A percentile compares a stretch with the other conserved stretches of the same genome.
Evolutionary conservation across 2,888 invertebrate species (phyloP).

Genomic region (Scaptomyza cyrtandrae): DNA sequence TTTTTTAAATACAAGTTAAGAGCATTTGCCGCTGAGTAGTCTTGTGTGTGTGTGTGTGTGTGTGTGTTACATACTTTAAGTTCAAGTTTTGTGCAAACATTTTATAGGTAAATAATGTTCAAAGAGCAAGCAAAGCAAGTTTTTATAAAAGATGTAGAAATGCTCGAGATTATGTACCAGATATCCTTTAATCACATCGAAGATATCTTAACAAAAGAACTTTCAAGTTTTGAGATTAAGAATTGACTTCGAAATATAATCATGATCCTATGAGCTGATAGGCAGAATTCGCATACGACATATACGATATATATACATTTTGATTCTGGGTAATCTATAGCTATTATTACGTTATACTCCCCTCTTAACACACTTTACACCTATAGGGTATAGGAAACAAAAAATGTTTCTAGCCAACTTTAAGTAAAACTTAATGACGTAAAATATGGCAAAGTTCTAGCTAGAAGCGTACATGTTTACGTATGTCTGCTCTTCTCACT

Average conservation of each 20-base stretch:
- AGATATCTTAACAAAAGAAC: no score
- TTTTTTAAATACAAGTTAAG: constrained; percentile 55
- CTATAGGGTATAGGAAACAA: constrained; percentile 16
- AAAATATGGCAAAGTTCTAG: constrained; percentile 69
- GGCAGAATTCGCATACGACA: no score
- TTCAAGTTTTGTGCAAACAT: constrained; percentile 46
- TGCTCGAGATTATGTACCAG: not conserved
- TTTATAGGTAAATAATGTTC: constrained; percentile 63
- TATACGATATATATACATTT: no score
- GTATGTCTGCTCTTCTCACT: constrained; percentile 26
- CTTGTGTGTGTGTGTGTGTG: constrained; percentile 3
- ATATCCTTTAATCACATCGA: not conserved
- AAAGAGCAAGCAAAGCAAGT: constrained; percentile 3
- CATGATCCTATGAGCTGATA: no score
- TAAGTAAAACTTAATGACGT: constrained; percentile 70
- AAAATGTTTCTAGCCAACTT: constrained; percentile 51
- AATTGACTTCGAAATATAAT: no score
- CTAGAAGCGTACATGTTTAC: constrained; percentile 6
- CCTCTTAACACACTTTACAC: no score
- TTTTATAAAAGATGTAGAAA: not conserved
- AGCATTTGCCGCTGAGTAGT: constrained; percentile 41
- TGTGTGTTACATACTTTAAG: not conserved
- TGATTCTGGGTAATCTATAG: no score
- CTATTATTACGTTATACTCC: no score
- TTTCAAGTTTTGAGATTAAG: no score